Conservation (phyloP, 2,888 invertebrate species). For the Zaprionus bogoriensis region DNA sequence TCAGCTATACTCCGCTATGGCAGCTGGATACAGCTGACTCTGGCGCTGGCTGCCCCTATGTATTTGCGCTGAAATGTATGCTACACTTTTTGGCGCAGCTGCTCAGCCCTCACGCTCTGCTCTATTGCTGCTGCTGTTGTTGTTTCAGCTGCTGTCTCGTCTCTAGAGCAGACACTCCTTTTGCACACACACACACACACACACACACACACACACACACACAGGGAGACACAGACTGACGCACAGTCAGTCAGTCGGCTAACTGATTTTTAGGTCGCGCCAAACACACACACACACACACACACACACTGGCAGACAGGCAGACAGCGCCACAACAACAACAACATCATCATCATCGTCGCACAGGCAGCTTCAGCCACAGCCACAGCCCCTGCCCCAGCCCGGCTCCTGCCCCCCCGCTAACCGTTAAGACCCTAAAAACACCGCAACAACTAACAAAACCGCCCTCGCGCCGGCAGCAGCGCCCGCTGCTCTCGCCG, state of each 20-base stretch:
- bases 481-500: not conserved
- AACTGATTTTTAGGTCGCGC: conserved; percentile 78
- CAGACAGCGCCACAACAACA: conserved; percentile 45
- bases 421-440: conserved; percentile 31
- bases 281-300: conserved; percentile 9
- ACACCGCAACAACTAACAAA: conserved; percentile 28
- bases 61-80: conserved; percentile 51
- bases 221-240: conserved; percentile 17
- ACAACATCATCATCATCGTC: conserved; percentile 33
- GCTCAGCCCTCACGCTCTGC: conserved; percentile 4
- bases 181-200: conserved; percentile 43
- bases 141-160: conserved; percentile 50
- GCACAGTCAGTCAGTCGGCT: conserved; percentile 34
- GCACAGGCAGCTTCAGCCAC: conserved; percentile 13
- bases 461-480: conserved; percentile 2
- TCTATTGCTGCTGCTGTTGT: conserved; percentile 8
- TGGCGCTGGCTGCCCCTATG: conserved; percentile 4
- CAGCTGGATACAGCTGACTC: conserved; percentile 1
- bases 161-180: conserved; percentile 77
- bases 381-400: conserved; percentile 15
- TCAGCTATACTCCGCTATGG: too few relatives aligned
- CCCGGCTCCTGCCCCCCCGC: not conserved
- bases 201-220: conserved; percentile 12
- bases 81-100: conserved; percentile 44
- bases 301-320: conserved; percentile 51